Base-by-base conservation (phyloP, 2,797 vertebrate genomes). In the Micropoecilia bifurca region DNA sequence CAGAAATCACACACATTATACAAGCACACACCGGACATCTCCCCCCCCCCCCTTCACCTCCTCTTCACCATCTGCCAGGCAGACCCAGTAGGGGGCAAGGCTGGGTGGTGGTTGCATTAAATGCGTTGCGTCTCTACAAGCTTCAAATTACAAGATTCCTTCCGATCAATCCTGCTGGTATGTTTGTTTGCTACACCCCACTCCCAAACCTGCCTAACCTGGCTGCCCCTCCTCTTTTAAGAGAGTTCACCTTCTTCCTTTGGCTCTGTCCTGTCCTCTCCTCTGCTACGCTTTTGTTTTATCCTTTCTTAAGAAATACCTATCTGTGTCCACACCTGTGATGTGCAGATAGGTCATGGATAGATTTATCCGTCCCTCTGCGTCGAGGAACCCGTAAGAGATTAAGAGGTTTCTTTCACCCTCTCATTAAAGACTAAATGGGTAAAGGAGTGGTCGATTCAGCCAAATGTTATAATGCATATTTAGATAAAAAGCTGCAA, bases 151-250 rank as follows among this genome's bases (percentile, higher is more conserved):
- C 93, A 94, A 69, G 66, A 69, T 95, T 96, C 93, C 90, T 94
- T 89, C 79, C 93, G 82, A 93, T 92, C 85, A 88, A 81, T 79
- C 89, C 80, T 88, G 82, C 82, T 89, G 84, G 84, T 90, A 92
- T 91, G 91, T 87, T 91, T 79, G 84, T 79, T 83, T 10, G 71
- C 84, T 87, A 90, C 85, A 85, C 86, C 83, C 76, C 86, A 77
- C 74, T 47, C 87, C 77, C 80, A 92, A 94, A 94, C 93, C 94
- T 94, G 94, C 90, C 91, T 78, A 90, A 94, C 94, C 93, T 95
- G 93, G 90, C 91, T 61, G 87, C 89, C 88, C 83, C 80, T 89
- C 87, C 87, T 83, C 72, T 77, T 77, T 83, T 36, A 83, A 85
- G 78, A 72, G 71, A 6, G 14, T 55, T 74, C 50, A 43, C 36